phyloP scores from a whole-genome alignment of 2,888 invertebrate genomes.

The Nephrotoma guestfalica region DNA sequence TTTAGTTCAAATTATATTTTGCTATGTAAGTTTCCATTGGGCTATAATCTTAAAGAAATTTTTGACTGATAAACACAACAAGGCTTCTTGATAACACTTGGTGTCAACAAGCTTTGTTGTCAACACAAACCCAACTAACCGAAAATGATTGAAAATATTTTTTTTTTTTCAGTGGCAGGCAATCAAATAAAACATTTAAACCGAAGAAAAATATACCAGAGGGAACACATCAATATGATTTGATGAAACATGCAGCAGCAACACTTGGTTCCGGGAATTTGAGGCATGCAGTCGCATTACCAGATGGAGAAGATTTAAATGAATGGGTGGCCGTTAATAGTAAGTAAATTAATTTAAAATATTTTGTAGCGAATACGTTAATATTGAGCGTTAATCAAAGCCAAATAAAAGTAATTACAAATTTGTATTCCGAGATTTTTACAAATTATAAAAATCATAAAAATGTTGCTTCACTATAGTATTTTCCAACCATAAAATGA shows the following conservation, averaged over 20 bases:
- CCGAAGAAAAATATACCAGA: slow-evolving; percentile 98
- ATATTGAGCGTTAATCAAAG: background rate
- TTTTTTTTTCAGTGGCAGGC: slow-evolving; percentile 30
- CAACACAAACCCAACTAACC: background rate
- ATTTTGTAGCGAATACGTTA: background rate
- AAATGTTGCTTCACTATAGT: too few relatives aligned
- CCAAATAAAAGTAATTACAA: too few relatives aligned
- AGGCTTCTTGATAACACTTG: too few relatives aligned
- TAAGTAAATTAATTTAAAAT: slow-evolving; percentile 38
- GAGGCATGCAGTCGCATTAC: slow-evolving; percentile 87
- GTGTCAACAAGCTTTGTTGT: too few relatives aligned
- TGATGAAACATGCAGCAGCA: slow-evolving; percentile 98
- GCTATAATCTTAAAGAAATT: too few relatives aligned
- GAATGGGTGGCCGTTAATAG: slow-evolving; percentile 99
- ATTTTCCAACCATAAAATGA: too few relatives aligned
- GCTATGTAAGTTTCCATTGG: too few relatives aligned
- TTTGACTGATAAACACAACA: too few relatives aligned
- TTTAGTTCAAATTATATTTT: too few relatives aligned
- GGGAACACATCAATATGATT: slow-evolving; percentile 95
- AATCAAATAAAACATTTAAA: slow-evolving; percentile 94
- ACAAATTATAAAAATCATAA: too few relatives aligned
- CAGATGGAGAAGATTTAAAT: slow-evolving; percentile 97
- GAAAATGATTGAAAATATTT: background rate
- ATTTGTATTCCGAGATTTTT: too few relatives aligned
- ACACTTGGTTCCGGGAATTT: slow-evolving; percentile 96